Evolutionary conservation across 2,888 invertebrate genomes (phyloP).

Genomic region (Microdon myrmicae): DNA sequence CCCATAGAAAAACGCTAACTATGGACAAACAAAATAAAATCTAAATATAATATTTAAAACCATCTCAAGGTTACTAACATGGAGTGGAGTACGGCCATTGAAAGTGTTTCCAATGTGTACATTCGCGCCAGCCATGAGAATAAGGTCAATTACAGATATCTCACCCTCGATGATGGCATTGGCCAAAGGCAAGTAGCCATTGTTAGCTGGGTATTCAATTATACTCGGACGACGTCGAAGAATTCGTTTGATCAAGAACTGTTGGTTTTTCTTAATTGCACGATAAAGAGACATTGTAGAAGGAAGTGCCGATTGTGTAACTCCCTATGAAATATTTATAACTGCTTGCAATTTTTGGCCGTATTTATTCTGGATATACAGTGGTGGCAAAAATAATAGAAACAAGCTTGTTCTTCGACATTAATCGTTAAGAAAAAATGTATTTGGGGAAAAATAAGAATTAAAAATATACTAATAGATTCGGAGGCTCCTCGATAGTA

Average conservation of each 20-base stretch:
- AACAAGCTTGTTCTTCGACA: too few species aligned
- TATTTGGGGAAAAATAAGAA: too few species aligned
- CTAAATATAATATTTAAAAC: conserved; percentile 6
- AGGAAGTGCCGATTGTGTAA: conserved; percentile 59
- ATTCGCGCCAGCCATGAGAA: conserved; percentile 61
- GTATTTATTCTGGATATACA: too few species aligned
- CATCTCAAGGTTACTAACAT: conserved; percentile 58
- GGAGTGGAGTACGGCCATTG: conserved; percentile 62
- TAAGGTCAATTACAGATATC: conserved; percentile 62
- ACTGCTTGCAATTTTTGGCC: too few species aligned
- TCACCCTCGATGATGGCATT: conserved; percentile 64
- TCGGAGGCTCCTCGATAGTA: too few species aligned
- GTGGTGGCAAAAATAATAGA: too few species aligned
- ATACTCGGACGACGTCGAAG: conserved; percentile 60
- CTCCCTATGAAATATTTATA: too few species aligned
- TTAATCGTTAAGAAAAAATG: too few species aligned
- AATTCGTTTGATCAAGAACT: conserved; percentile 64
- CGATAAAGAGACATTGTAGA: conserved; percentile 61
- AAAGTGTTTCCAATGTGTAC: conserved; percentile 61
- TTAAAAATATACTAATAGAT: too few species aligned
- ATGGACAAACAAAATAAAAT: not conserved
- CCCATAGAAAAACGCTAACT: conserved; percentile 65
- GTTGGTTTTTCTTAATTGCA: conserved; percentile 64
- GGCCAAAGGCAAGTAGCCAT: conserved; percentile 63
- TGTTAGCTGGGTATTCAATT: conserved; percentile 62